Evolutionary conservation across 2,888 invertebrate genomes (phyloP).

Genomic region (Ellobium chinense): DNA sequence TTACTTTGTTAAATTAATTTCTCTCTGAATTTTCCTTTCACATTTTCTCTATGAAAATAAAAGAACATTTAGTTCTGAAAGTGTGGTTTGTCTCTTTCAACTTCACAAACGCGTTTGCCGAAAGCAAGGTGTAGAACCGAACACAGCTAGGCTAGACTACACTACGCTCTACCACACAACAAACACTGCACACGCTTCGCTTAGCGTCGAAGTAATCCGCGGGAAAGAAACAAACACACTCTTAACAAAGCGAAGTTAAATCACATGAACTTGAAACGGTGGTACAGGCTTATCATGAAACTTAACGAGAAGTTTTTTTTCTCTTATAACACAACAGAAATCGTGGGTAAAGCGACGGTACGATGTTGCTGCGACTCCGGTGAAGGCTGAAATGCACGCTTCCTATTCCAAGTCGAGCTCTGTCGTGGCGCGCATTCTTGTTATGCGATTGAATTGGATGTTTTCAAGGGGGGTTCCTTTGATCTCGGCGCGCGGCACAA

Average conservation of each 20-base stretch:
- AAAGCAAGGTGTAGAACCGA: no score
- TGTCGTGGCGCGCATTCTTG: constrained; percentile 57
- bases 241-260: not conserved
- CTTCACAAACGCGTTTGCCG: no score
- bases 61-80: no score
- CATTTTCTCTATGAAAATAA: no score
- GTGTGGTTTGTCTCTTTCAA: no score
- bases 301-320: constrained; percentile 2
- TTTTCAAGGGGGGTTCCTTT: constrained; percentile 59
- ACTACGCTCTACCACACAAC: not conserved
- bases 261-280: not conserved
- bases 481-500: constrained; percentile 64
- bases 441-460: constrained; percentile 63
- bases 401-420: constrained; percentile 11
- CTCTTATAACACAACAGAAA: not conserved
- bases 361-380: constrained; percentile 17
- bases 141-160: no score
- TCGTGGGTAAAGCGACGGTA: not conserved
- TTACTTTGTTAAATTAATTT: no score
- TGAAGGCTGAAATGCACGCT: constrained; percentile 33
- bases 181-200: constrained; percentile 24
- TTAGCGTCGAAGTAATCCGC: constrained; percentile 10
- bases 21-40: no score
- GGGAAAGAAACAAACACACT: constrained; percentile 12
- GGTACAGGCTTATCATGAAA: not conserved